Base-by-base conservation (phyloP, 2,113 vertebrate genomes). In the Crotalus helleri region DNA sequence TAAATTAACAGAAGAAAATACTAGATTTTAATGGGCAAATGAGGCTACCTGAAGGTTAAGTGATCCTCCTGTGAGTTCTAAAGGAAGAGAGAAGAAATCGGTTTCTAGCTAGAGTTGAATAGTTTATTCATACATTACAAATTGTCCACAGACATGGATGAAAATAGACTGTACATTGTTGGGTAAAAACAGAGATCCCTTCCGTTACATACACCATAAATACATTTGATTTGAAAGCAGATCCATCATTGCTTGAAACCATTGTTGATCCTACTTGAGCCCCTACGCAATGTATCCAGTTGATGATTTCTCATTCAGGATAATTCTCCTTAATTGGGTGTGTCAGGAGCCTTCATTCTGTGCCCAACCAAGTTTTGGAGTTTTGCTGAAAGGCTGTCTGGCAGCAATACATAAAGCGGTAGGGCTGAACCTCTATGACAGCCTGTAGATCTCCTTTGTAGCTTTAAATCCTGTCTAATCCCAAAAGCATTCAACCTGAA, bases 101-200 rank as follows among this genome's bases (percentile, higher is more conserved):
- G 74, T 7, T 11, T 26, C 0, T 23, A 0, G 0, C 1, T 1
- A 51, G 5, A 1, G 21, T 17, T 81, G 17, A 11, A 54, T 9
- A 4, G 8, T 46, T 87, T 85, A 89, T 85, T 53, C 23, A 74
- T 93, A 93, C 92, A 91, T 91, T 93, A 93, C 90, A 93, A 93
- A 64, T 13, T 5, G 21, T 85, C 51, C 54, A 19, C 0, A 26
- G 81, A 88, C 55, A 39, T 0, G 57, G 53, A 15, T 26, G 53
- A 86, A 93, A 91, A 93, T 4, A 23, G 26, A 9, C 29, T 54
- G 92, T 81, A 33, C 39, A 0, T 29, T 0, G 54, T 58, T 8
- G 85, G 15, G 91, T 58, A 15, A 11, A 91, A 0, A 55, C 0
- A 69, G 89, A 17, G 53, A n/a, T n/a, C 29, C 21, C 13, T 23